These are phyloP conservation scores for Brotula barbata DNA, from an alignment of 2,797 vertebrate species.

Conservation along the genomic window DNA sequence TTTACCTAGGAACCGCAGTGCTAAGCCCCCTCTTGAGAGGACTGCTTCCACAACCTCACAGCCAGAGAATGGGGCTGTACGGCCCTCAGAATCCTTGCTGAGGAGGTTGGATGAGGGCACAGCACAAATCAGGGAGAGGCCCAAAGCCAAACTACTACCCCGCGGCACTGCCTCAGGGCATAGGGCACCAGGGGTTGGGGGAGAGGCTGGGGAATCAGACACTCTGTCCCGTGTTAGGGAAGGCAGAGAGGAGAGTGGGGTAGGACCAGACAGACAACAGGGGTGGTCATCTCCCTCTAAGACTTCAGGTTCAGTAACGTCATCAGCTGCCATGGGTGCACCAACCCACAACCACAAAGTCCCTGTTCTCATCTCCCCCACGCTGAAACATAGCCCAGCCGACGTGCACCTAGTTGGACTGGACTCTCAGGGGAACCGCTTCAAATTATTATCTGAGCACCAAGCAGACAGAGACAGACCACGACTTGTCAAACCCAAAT, in stretches of 20 bases:
- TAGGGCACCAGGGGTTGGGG: conserved; percentile 78
- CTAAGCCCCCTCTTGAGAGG: conserved; percentile 91
- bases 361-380: conserved; percentile 96
- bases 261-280: conserved; percentile 69
- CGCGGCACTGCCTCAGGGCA: conserved; percentile 74
- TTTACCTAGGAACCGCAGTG: conserved; percentile 94
- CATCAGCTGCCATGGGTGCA: conserved; percentile 58
- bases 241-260: conserved; percentile 63
- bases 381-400: conserved; percentile 91
- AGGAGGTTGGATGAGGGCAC: conserved; percentile 90
- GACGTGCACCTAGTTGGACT: conserved; percentile 94
- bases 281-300: conserved; percentile 91
- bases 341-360: conserved; percentile 98
- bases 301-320: conserved; percentile 65
- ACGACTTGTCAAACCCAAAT: conserved; percentile 95
- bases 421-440: conserved; percentile 99
- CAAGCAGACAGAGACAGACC: conserved; percentile 91
- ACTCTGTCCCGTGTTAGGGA: conserved; percentile 80
- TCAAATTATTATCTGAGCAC: conserved; percentile 96
- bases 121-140: conserved; percentile 89
- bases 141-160: conserved; percentile 94
- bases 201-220: conserved; percentile 75
- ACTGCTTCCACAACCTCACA: conserved; percentile 90
- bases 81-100: conserved; percentile 80
- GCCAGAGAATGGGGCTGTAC: conserved; percentile 85